Evolutionary conservation across 1,140 invertebrate genomes (phyloP), one percentile per base, ranked within the genome.

Genomic region (Chlorops oryzae): DNA sequence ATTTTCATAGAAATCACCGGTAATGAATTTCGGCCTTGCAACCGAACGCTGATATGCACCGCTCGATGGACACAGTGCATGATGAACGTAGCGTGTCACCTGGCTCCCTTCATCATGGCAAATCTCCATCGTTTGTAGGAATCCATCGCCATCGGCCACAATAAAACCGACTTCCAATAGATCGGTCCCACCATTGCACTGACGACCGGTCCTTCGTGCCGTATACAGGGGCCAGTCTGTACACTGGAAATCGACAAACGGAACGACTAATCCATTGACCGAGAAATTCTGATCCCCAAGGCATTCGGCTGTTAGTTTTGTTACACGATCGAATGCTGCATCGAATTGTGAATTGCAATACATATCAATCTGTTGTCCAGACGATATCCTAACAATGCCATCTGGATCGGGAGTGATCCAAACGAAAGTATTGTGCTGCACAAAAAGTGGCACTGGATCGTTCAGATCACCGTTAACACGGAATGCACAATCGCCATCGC

Each of bases 61-160:
- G 44, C 74, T 73, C 13, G 61, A 63, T 3, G 64, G 66, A 9
- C 61, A 55, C 21, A 77, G 52, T 7, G 59, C 59, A 42, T 66
- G 66, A 20, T 75, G 74, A 0, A 73, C 61, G 28, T 75, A 77
- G 24, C 72, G 64, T 0, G 75, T 76, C 2, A 28, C 55, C 21
- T 68, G 65, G 3, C 57, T 63, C 12, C 51, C 23, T 23, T 74
- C 65, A 35, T 78, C 62, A 12, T 73, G 72, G 17, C 76, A 78
- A 0, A 78, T 57, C 40, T 76, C 73, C 21, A 71, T 64, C 13
- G 67, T 59, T 13, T 59, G 59, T 25, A 77, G 23, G 27, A 76
- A 76, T 3, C 57, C 58, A n/a, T 21, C 13, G 6, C 58, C 63
- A 13, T 59, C 62, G 1, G 59, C 54, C 5, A 70, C n/a, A 37